Base-by-base conservation (phyloP, 2,797 vertebrate species). In the Tenualosa thibaudeaui region DNA sequence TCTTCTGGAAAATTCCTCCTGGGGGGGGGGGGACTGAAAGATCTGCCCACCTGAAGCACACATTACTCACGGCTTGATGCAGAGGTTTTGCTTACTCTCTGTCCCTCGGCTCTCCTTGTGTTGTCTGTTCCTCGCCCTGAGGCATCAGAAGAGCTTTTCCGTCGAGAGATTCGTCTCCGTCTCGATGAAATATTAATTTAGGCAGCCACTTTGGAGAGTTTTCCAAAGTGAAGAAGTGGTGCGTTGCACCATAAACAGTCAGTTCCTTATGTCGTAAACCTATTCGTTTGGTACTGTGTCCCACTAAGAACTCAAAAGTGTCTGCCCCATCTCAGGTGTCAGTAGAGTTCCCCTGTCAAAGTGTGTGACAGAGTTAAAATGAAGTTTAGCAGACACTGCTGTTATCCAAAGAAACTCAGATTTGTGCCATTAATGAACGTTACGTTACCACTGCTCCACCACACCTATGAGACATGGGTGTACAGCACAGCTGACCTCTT, bases 1-100 rank as follows among this genome's bases (percentile, higher is more conserved):
- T 71, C 71, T 75, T 46, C 71, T 78, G 37, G 68, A 75, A 78
- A 31, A 78, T 78, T 78, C 71, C 71, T 78, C 71, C 37, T 19
- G 31, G 8, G 68, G 31, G 37, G 3, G 12, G 15, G 12, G 53
- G 2, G 51, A 71, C 0, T 40, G 13, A 46, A 19, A 46, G 40
- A 71, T 31, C 65, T 40, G 65, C 37, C 65, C 31, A 37, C 31
- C 65, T 37, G 26, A 71, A 13, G 5, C 65, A 71, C 62, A 65
- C 65, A 40, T 40, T 71, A 40, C 26, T 37, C 65, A 13, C 31
- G 2, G 26, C 65, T 71, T 15, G 37, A 71, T 37, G 12, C 31
- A 71, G 26, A 71, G 26, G 65, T 37, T 5, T 17, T 31, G 10
- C 31, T 40, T 37, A 12, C 65, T 71, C 26, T 71, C 65, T 13